Evolutionary conservation across 1,140 invertebrate genomes (phyloP), one percentile per base, ranked within the genome.

Genomic region (Caenorhabditis remanei): DNA sequence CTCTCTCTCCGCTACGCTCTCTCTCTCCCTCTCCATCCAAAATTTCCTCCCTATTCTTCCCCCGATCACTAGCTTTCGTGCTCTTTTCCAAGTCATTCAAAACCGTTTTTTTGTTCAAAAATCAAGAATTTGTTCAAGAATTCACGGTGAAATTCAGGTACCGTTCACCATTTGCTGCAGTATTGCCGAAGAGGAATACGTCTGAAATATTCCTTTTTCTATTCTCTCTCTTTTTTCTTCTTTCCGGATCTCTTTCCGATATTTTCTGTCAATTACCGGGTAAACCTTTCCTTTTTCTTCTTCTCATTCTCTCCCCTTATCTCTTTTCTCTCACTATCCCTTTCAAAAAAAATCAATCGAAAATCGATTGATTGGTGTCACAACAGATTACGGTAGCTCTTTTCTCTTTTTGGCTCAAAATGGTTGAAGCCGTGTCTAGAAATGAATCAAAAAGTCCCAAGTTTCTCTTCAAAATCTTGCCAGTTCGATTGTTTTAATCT

Each of bases 101-200:
- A 53, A 11, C 50, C 50, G 19, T 32, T 32, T 32, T 32, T 32
- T 32, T 32, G 32, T 32, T 32, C 32, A 32, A 53, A 53, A 53
- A 53, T 53, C 4, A 1, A 16, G 16, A 53, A 58, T n/a, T 7
- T 32, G 9, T 9, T n/a, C 7, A 32, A 63, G 46, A 71, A 43
- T 11, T 14, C 16, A 71, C 41, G 43, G 65, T 71, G 43, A 43
- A 24, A 79, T 79, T 79, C 71, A 79, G 71, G 71, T 79, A 24
- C 71, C 71, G n/a, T 79, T 79, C 71, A 79, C 71, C 71, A 79
- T 79, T 79, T 79, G 71, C 71, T 79, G 71, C 71, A 79, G 71
- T 79, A 79, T 79, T 79, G 71, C 71, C 71, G 71, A 79, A 79
- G 71, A 79, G 71, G 71, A 79, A 79, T 79, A 79, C 40, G 19